Percentiles rank a stretch among this genome's conserved stretches.
phyloP scores from a whole-genome alignment of 1,140 invertebrate genomes.

The Sycobia sp. region DNA sequence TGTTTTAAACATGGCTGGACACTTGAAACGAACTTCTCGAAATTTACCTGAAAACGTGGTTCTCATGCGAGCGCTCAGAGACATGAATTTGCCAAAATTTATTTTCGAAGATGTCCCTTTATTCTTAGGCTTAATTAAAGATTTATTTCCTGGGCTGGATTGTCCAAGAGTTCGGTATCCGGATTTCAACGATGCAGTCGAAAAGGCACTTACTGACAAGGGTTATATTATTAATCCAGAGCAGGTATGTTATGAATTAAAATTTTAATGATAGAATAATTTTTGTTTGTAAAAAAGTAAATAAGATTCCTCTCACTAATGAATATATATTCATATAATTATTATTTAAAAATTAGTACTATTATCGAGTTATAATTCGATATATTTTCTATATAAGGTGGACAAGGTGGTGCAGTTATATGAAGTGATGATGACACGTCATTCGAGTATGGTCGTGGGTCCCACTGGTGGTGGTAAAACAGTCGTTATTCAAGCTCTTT shows the following conservation, averaged over 20 bases:
- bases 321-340: neutral
- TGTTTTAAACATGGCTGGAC: conserved; percentile 86
- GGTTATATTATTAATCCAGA: conserved; percentile 75
- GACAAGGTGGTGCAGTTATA: conserved; percentile 90
- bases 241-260: conserved; percentile 66
- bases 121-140: conserved; percentile 82
- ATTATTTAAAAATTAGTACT: neutral
- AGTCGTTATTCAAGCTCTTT: conserved; percentile 80
- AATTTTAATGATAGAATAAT: conserved; percentile 1
- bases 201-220: conserved; percentile 68
- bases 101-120: conserved; percentile 88
- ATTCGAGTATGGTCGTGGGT: conserved; percentile 89
- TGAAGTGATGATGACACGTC: conserved; percentile 91
- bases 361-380: neutral
- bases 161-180: conserved; percentile 84
- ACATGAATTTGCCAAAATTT: conserved; percentile 93
- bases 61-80: conserved; percentile 84
- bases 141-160: conserved; percentile 87
- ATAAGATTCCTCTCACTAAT: neutral
- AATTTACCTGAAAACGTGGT: conserved; percentile 83
- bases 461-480: conserved; percentile 91
- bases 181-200: conserved; percentile 80
- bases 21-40: conserved; percentile 76
- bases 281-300: neutral
- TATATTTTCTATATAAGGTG: conserved; percentile 62